These are phyloP conservation scores for Ephestia elutella DNA, from an alignment of 1,140 invertebrate species.

Conservation along the genomic window DNA sequence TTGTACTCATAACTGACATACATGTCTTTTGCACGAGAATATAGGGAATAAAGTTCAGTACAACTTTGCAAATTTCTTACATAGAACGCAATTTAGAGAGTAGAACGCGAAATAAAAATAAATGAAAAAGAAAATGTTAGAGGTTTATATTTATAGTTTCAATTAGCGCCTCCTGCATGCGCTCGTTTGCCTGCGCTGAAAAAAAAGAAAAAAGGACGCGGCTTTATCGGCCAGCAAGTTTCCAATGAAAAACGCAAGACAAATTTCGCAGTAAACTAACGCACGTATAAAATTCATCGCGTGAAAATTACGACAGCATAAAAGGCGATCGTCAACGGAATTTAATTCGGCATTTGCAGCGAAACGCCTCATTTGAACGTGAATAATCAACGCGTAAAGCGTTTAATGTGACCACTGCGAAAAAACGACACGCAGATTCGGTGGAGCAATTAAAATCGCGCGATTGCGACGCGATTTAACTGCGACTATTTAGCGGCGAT, in stretches of 20 bases:
- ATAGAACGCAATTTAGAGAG: constrained; percentile 29
- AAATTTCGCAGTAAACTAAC: constrained; percentile 29
- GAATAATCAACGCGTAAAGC: constrained; percentile 53
- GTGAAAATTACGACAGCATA: constrained; percentile 48
- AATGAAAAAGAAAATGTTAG: constrained; percentile 38
- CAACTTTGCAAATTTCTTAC: constrained; percentile 21
- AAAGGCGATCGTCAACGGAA: constrained; percentile 47
- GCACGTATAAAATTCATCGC: constrained; percentile 42
- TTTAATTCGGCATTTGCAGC: constrained; percentile 51
- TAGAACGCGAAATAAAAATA: constrained; percentile 45
- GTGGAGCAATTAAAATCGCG: constrained; percentile 48
- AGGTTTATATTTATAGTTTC: constrained; percentile 63
- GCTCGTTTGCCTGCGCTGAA: constrained; percentile 27
- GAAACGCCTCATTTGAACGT: constrained; percentile 46
- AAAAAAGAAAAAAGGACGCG: constrained; percentile 22
- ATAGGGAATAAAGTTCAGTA: neutral
- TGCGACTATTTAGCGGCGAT: constrained; percentile 63
- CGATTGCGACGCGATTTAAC: constrained; percentile 45
- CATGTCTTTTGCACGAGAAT: neutral
- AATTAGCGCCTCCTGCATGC: constrained; percentile 58
- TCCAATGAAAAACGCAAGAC: constrained; percentile 10
- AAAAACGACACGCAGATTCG: constrained; percentile 9
- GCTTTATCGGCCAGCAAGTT: constrained; percentile 14
- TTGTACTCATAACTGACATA: constrained; percentile 15
- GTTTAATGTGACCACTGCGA: constrained; percentile 30